Evolutionary conservation across 1,140 invertebrate species (phyloP).

Genomic region (Papilio dardanus): DNA sequence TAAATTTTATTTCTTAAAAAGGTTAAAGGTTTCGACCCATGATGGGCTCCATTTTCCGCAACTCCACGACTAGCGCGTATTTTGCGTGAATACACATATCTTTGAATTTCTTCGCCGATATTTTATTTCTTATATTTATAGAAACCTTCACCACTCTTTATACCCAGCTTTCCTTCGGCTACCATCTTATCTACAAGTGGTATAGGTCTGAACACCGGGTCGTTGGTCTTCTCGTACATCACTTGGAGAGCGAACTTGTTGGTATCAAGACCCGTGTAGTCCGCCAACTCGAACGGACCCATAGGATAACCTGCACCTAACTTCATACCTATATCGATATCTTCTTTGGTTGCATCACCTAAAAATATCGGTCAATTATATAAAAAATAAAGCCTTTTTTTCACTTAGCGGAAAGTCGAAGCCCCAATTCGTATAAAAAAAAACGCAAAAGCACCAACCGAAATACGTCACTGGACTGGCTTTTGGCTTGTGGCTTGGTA

Average conservation of each 20-base stretch:
- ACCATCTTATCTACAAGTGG: conserved; percentile 88
- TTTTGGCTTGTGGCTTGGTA: too few relatives aligned
- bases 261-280: conserved; percentile 92
- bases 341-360: conserved; percentile 86
- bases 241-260: conserved; percentile 85
- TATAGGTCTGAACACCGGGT: conserved; percentile 87
- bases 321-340: conserved; percentile 95
- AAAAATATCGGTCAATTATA: conserved; percentile 26
- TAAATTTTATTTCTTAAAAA: too few relatives aligned
- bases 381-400: too few relatives aligned
- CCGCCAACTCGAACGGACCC: conserved; percentile 91
- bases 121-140: conserved; percentile 89
- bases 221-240: conserved; percentile 89
- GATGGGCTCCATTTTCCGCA: too few relatives aligned
- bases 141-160: conserved; percentile 93
- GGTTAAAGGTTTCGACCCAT: too few relatives aligned
- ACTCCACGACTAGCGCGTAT: too few relatives aligned
- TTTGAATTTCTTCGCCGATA: too few relatives aligned
- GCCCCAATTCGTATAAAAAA: conserved; percentile 36
- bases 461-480: neutral
- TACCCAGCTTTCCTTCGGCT: conserved; percentile 89
- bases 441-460: neutral
- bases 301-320: conserved; percentile 92
- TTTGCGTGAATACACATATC: too few relatives aligned
- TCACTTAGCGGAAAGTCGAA: too few relatives aligned